Percentiles rank a stretch among this genome's conserved stretches.
phyloP scores from a whole-genome alignment of 2,797 vertebrate genomes.

The Pangasius macronema region DNA sequence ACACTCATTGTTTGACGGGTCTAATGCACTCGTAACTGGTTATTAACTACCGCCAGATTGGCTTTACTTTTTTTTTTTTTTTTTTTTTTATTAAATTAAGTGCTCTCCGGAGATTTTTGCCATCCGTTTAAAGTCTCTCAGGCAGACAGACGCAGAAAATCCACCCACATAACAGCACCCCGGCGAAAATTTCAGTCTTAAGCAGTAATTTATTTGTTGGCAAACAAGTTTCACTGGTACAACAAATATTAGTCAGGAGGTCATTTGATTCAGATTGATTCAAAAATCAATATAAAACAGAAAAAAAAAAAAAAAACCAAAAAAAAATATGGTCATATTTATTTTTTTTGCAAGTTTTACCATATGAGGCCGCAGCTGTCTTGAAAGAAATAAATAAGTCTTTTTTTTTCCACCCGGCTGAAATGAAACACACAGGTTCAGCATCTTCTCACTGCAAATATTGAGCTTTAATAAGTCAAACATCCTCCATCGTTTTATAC shows the following conservation, averaged over 20 bases:
- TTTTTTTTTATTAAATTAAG: neutral
- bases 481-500: constrained; percentile 70
- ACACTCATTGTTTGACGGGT: neutral
- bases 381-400: constrained; percentile 85
- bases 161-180: constrained; percentile 27
- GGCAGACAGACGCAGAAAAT: neutral
- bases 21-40: constrained; percentile 21
- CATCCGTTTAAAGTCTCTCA: neutral
- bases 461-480: constrained; percentile 77
- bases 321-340: constrained; percentile 77
- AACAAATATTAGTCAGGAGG: constrained; percentile 97
- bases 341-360: constrained; percentile 68
- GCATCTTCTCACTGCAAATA: constrained; percentile 79
- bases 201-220: constrained; percentile 96
- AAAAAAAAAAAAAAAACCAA: constrained; percentile 87
- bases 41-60: constrained; percentile 21
- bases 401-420: constrained; percentile 73
- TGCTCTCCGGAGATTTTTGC: neutral
- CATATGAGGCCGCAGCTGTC: constrained; percentile 58
- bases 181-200: constrained; percentile 77
- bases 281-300: constrained; percentile 81
- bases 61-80: neutral
- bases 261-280: constrained; percentile 76
- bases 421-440: constrained; percentile 65
- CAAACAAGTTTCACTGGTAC: constrained; percentile 97